These are phyloP conservation scores for Drosophila cardini DNA, from an alignment of 1,140 invertebrate genomes.

Conservation along the genomic window DNA sequence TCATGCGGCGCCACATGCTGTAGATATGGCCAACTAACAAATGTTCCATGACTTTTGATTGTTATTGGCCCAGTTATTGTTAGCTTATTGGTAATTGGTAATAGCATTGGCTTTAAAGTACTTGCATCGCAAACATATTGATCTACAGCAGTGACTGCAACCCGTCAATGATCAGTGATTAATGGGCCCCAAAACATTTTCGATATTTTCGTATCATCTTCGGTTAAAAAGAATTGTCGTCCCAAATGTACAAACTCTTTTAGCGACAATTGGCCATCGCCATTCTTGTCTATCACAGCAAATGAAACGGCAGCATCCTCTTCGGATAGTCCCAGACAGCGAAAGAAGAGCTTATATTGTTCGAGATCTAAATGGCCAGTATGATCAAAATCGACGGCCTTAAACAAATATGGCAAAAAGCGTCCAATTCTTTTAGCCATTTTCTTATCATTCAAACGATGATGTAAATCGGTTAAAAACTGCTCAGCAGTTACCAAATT, in stretches of 20 bases:
- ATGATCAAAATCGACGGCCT: slow-evolving; percentile 92
- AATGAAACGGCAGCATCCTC: slow-evolving; percentile 91
- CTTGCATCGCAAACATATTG: slow-evolving; percentile 56
- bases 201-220: slow-evolving; percentile 90
- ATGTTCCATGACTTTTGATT: slow-evolving; percentile 54
- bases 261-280: slow-evolving; percentile 90
- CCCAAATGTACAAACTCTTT: slow-evolving; percentile 92
- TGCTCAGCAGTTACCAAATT: slow-evolving; percentile 92
- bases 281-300: slow-evolving; percentile 90
- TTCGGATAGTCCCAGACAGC: slow-evolving; percentile 90
- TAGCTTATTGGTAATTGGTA: slow-evolving; percentile 28
- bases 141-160: slow-evolving; percentile 79
- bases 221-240: slow-evolving; percentile 91
- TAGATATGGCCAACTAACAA: slow-evolving; percentile 64
- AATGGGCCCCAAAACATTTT: slow-evolving; percentile 94
- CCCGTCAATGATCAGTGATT: slow-evolving; percentile 81
- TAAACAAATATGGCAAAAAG: slow-evolving; percentile 92
- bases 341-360: slow-evolving; percentile 93
- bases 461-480: slow-evolving; percentile 92
- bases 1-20: slow-evolving; percentile 74
- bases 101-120: slow-evolving; percentile 66
- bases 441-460: slow-evolving; percentile 90
- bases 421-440: slow-evolving; percentile 90
- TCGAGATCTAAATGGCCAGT: slow-evolving; percentile 91
- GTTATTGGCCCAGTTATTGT: slow-evolving; percentile 27